Evolutionary conservation across 2,113 vertebrate genomes (phyloP).

Genomic region (Pterocles gutturalis): DNA sequence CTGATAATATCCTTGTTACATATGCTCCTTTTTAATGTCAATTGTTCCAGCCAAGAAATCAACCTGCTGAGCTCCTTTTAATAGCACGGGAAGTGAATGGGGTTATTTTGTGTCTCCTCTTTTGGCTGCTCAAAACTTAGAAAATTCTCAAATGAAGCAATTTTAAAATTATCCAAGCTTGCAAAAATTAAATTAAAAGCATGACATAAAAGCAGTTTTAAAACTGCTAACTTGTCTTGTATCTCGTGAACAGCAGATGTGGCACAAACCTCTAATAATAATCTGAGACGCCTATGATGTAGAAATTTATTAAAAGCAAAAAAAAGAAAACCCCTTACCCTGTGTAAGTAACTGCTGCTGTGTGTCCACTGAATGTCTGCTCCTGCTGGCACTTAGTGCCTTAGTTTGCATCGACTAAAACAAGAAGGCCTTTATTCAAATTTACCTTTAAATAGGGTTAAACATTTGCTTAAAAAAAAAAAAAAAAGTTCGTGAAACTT

Average conservation of each 20-base stretch:
- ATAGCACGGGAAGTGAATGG: neutral
- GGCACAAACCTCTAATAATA: neutral
- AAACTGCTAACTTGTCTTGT: neutral
- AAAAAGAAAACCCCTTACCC: neutral
- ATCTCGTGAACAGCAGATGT: neutral
- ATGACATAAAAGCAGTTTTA: neutral
- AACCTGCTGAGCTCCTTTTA: neutral
- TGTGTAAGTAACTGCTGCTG: neutral
- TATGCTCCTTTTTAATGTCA: neutral
- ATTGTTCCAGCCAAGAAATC: neutral
- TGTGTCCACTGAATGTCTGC: neutral
- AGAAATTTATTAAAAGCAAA: neutral
- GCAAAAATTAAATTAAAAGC: conserved; percentile 28
- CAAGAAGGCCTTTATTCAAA: neutral
- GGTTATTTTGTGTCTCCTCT: neutral
- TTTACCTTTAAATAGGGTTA: neutral
- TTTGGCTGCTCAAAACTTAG: neutral
- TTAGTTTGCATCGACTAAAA: neutral
- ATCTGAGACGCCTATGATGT: neutral
- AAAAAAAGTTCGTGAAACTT: neutral
- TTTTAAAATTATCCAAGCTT: neutral
- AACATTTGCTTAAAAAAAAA: neutral
- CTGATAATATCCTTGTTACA: neutral
- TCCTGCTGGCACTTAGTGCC: neutral
- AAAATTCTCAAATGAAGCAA: neutral